Percentiles rank a stretch among this genome's conserved stretches.
These are phyloP conservation scores for Hozukius guyotensis DNA, from an alignment of 2,797 vertebrate species.

Conservation along the genomic window DNA sequence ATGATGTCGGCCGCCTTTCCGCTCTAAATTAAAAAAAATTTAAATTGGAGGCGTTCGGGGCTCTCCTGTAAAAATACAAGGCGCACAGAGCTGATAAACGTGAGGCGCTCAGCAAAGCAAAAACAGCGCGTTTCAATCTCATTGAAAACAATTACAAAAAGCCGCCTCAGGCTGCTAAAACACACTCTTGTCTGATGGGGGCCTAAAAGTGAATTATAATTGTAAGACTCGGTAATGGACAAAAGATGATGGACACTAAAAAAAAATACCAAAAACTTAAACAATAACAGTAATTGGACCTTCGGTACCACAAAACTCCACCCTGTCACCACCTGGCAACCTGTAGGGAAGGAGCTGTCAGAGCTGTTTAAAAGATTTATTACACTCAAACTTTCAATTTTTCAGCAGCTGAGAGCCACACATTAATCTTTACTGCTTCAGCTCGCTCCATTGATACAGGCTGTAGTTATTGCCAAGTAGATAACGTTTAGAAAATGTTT, in stretches of 20 bases:
- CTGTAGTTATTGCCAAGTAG: slow-evolving; percentile 7
- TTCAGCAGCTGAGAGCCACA: slow-evolving; percentile 34
- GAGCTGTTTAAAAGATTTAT: slow-evolving; percentile 55
- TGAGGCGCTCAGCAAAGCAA: too few species aligned
- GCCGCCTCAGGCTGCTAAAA: too few species aligned
- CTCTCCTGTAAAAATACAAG: too few species aligned
- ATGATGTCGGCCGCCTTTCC: too few species aligned
- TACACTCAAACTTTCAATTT: slow-evolving; percentile 35
- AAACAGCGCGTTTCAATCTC: too few species aligned
- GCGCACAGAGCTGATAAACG: too few species aligned
- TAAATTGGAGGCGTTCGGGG: too few species aligned
- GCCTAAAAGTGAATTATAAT: neutral
- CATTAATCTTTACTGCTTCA: slow-evolving; percentile 41
- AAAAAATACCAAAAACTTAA: neutral
- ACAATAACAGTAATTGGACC: slow-evolving; percentile 32
- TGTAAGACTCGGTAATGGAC: neutral
- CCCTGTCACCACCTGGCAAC: slow-evolving; percentile 25
- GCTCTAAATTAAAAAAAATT: too few species aligned
- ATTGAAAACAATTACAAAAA: too few species aligned
- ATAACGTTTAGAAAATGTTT: slow-evolving; percentile 2
- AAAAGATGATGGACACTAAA: slow-evolving; percentile 1
- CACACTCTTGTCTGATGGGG: too few species aligned
- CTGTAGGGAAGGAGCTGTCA: slow-evolving; percentile 48
- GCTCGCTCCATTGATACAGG: neutral
- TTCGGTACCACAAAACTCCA: neutral